Evolutionary conservation across 37 sponge, comb jelly and placozoan species (phyloP), one percentile per base, ranked within the genome.

Genomic region (Hormiphora californensis): DNA sequence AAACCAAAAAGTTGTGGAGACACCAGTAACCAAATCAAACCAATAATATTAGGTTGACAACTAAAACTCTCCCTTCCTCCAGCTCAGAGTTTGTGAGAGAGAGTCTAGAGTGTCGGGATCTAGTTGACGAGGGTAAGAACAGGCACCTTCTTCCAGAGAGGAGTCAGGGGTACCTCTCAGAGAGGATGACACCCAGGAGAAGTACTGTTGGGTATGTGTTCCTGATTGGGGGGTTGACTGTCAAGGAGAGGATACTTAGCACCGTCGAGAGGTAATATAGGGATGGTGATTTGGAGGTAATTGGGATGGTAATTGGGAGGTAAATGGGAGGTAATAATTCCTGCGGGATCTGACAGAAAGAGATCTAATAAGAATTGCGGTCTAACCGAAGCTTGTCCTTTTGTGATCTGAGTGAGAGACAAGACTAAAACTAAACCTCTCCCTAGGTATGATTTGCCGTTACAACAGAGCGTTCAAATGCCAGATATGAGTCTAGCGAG

Each of bases 111-210:
- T 73, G 81, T 36, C 40, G 81, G 44, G 81, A 73, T 39, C 81
- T 73, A 1, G 81, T 73, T 17, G 81, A 73, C 43, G 81, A 73
- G 38, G 81, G 46, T 39, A 73, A 73, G 46, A 73, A 73, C 81
- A 39, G 81, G 46, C 81, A 73, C 46, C 81, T 73, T 17, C 81
- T 73, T n/a, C 81, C 81, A 39, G 25, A 27, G 0, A 33, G 81
- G 38, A 73, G 46, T 21, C 81, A 73, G 4, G 81, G 81, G n/a
- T 73, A 43, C 27, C 23, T 30, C 59, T 27, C 59, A 57, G 81
- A 73, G 44, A 21, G 81, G 9, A 73, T 73, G 81, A 73, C 81
- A n/a, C 81, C 81, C 1, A 27, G 81, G 2, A 39, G 38, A 46
- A 73, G 81, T 46, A 73, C 81, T 37, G 81, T 73, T 0, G 81